phyloP scores from a whole-genome alignment of 2,888 invertebrate species.

The Cepaea hortensis region DNA sequence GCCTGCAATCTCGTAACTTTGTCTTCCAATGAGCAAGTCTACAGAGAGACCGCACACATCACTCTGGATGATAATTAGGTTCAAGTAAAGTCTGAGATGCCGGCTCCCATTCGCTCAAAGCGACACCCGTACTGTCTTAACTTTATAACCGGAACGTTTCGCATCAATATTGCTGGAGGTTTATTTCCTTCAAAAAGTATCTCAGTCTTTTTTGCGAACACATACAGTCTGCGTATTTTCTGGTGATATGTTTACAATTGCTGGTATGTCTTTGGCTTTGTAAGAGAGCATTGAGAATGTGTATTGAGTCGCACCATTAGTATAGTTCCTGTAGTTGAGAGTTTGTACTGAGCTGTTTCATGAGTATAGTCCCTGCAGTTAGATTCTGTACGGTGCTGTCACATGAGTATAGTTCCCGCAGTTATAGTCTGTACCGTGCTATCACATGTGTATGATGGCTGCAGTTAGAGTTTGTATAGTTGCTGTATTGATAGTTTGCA shows the following conservation, averaged over 20 bases:
- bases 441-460: too few species aligned
- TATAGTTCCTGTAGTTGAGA: too few species aligned
- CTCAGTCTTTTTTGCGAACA: too few species aligned
- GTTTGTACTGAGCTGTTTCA: too few species aligned
- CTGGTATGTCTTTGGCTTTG: neutral
- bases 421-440: too few species aligned
- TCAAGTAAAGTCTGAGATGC: neutral
- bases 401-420: too few species aligned
- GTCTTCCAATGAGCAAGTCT: constrained; percentile 23
- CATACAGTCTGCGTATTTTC: too few species aligned
- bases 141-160: neutral
- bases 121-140: neutral
- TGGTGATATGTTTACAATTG: too few species aligned
- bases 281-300: neutral
- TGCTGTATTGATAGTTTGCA: too few species aligned
- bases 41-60: constrained; percentile 14
- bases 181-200: neutral
- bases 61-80: neutral
- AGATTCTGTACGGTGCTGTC: too few species aligned
- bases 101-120: constrained; percentile 14
- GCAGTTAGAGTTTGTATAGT: too few species aligned
- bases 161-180: neutral
- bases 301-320: neutral
- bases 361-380: too few species aligned
- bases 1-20: constrained; percentile 16